Conservation (phyloP, 2,888 invertebrate genomes). For the Philopedon plagiatum region DNA sequence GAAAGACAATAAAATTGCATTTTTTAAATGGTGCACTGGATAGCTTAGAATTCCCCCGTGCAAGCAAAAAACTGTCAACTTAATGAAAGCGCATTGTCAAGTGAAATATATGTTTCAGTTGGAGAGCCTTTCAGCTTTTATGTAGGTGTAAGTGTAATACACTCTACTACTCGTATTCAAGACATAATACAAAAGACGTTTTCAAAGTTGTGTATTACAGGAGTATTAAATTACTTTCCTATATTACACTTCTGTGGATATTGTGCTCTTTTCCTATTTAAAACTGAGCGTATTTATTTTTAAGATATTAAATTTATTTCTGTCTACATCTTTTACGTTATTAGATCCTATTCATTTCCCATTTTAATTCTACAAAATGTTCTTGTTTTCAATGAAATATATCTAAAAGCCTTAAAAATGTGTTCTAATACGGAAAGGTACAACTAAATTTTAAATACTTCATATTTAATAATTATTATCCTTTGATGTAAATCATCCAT, state of each 20-base stretch:
- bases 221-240: conserved; percentile 29
- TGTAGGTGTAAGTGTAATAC: conserved; percentile 24
- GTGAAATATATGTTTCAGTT: conserved; percentile 23
- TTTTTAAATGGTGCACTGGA: not conserved
- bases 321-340: not conserved
- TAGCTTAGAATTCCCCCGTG: conserved; percentile 1
- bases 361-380: not conserved
- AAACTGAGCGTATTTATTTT: conserved; percentile 1
- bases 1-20: no score
- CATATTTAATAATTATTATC: no score
- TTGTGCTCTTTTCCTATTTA: not conserved
- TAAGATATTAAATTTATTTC: conserved; percentile 9
- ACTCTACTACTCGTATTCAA: conserved; percentile 10
- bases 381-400: not conserved
- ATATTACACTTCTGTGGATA: conserved; percentile 3
- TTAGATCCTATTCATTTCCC: not conserved
- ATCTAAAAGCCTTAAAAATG: not conserved
- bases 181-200: conserved; percentile 24
- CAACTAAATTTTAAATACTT: no score
- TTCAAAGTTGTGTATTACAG: conserved; percentile 19
- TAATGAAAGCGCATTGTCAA: conserved; percentile 14
- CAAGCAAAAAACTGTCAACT: conserved; percentile 11
- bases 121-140: conserved; percentile 32
- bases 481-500: no score
- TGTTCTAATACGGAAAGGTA: not conserved